A percentile compares a stretch with the other conserved stretches of the same genome.
Evolutionary conservation across 2,113 vertebrate species (phyloP).

Genomic region (Mormoops blainvillei): DNA sequence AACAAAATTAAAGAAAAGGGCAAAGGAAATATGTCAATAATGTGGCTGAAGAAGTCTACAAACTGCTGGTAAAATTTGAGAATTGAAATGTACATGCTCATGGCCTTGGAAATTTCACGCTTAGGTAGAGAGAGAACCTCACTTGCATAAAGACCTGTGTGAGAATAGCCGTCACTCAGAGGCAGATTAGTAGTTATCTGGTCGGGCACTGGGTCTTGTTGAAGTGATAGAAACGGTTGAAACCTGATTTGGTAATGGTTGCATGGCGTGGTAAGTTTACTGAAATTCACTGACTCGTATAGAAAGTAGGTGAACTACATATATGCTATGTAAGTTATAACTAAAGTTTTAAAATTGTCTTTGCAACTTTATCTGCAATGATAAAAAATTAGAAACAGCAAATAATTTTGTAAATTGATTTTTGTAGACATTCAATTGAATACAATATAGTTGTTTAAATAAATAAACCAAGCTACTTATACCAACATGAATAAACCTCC

Average conservation of each 20-base stretch:
- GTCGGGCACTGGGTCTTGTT: not conserved
- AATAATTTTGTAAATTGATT: not conserved
- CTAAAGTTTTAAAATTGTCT: not conserved
- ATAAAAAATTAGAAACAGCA: not conserved
- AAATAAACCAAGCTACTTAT: not conserved
- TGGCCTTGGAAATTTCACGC: not conserved
- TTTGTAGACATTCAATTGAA: not conserved
- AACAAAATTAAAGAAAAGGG: not conserved
- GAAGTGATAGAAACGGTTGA: not conserved
- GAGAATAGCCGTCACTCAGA: not conserved
- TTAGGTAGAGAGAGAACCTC: not conserved
- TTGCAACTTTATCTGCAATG: not conserved
- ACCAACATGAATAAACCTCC: not conserved
- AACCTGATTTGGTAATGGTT: not conserved
- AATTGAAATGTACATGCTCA: fast-evolving
- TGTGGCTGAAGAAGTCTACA: not conserved
- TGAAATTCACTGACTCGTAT: not conserved
- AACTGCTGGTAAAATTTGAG: not conserved
- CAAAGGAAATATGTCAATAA: not conserved
- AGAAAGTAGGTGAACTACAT: not conserved
- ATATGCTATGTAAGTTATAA: not conserved
- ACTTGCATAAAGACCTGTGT: not conserved
- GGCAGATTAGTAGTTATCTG: not conserved
- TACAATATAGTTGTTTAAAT: not conserved
- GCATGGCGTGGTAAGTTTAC: not conserved